Percentiles rank a stretch among this genome's conserved stretches.
Conservation (phyloP, 2,888 invertebrate species). For the Platerodrilus igneus region DNA sequence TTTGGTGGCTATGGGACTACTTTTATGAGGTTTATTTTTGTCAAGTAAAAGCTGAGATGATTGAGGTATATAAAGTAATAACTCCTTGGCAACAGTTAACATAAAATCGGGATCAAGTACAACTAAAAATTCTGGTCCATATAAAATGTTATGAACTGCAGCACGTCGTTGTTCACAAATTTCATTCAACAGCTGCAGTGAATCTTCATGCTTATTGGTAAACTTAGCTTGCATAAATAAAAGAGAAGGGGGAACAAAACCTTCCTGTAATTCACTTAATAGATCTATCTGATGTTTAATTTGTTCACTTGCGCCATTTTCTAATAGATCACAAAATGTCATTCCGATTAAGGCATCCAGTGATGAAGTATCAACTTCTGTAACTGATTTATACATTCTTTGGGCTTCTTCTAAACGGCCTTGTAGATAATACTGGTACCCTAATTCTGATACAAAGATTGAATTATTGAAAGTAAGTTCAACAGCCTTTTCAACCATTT, state of each 20-base stretch:
- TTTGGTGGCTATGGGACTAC: conserved; percentile 52
- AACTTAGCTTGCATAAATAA: conserved; percentile 66
- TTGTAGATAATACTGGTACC: conserved; percentile 71
- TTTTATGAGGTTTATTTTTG: conserved; percentile 11
- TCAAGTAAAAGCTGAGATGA: conserved; percentile 38
- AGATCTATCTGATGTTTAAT: conserved; percentile 84
- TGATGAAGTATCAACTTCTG: conserved; percentile 79
- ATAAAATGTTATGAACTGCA: conserved; percentile 55
- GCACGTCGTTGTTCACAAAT: conserved; percentile 57
- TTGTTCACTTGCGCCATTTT: conserved; percentile 66
- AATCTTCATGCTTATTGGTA: conserved; percentile 52
- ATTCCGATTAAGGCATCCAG: conserved; percentile 75
- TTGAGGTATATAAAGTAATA: conserved; percentile 66
- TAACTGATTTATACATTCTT: conserved; percentile 73
- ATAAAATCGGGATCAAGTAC: conserved; percentile 83
- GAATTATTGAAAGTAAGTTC: conserved; percentile 65
- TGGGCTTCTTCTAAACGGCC: conserved; percentile 74
- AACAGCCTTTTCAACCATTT: conserved; percentile 74
- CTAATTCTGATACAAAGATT: conserved; percentile 75
- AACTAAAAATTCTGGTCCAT: conserved; percentile 70
- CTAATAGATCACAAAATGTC: conserved; percentile 74
- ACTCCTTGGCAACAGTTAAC: conserved; percentile 70
- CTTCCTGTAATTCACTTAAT: conserved; percentile 73
- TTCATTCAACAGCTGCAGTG: conserved; percentile 58
- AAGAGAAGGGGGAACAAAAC: conserved; percentile 62